Evolutionary conservation across 2,797 vertebrate species (phyloP).

Genomic region (Pitangus sulphuratus): DNA sequence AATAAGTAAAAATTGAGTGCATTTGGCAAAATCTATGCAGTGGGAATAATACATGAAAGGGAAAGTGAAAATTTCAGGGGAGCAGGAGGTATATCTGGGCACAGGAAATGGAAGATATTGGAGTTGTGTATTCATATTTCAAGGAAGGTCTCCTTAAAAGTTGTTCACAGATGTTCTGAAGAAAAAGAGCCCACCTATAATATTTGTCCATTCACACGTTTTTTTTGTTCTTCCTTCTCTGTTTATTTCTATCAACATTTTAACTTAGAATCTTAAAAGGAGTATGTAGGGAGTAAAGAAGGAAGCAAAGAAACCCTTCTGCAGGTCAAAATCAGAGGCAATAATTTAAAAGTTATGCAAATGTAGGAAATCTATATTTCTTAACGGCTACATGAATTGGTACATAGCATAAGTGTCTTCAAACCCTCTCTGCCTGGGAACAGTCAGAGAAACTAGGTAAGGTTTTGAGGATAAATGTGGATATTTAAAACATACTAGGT

Average conservation of each 20-base stretch:
- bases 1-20: background rate
- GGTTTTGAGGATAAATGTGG: background rate
- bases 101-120: background rate
- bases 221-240: background rate
- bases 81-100: background rate
- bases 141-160: background rate
- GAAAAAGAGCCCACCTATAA: background rate
- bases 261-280: background rate
- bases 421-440: background rate
- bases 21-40: background rate
- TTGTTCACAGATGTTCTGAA: background rate
- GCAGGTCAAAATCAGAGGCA: background rate
- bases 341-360: background rate
- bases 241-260: background rate
- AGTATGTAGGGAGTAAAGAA: background rate
- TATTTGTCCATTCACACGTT: rapidly evolving
- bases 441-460: background rate
- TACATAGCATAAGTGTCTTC: background rate
- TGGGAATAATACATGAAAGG: background rate
- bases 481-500: background rate
- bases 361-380: background rate
- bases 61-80: background rate
- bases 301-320: background rate
- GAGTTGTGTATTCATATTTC: background rate
- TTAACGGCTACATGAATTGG: background rate